These are phyloP conservation scores for Meandrina meandrites DNA, from an alignment of 92 coral and sea anemone genomes.

Conservation along the genomic window DNA sequence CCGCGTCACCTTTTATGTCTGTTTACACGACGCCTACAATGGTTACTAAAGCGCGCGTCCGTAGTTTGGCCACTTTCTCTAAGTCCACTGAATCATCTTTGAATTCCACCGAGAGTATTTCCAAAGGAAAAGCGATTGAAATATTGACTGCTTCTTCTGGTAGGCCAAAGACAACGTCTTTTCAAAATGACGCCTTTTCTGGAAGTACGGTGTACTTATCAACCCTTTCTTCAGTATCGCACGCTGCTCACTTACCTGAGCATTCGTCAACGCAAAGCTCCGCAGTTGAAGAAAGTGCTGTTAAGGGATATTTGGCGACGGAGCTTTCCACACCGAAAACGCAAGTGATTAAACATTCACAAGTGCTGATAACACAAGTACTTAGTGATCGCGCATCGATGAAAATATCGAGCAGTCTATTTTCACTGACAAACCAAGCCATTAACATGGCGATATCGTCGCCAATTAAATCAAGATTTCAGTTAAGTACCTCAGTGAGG, in stretches of 20 bases:
- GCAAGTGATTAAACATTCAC: background rate
- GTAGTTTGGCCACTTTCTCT: background rate
- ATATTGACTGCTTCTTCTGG: background rate
- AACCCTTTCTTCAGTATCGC: background rate
- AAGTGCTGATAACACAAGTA: background rate
- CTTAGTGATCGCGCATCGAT: background rate
- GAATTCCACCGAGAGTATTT: background rate
- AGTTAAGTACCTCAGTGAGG: background rate
- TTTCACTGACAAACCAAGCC: background rate
- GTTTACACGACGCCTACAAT: background rate
- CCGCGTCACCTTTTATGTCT: slow-evolving; percentile 3
- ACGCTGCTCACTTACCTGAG: background rate
- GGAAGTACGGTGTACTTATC: background rate
- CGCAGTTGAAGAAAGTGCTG: background rate
- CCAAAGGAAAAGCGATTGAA: background rate
- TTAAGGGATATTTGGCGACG: background rate
- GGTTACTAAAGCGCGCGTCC: background rate
- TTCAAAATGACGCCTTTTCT: background rate
- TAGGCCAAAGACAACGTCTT: background rate
- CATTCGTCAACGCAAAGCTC: background rate
- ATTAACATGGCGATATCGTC: background rate
- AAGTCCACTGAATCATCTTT: background rate
- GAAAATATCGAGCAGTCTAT: background rate
- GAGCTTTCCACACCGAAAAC: background rate
- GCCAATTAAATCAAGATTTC: background rate